phyloP scores from a whole-genome alignment of 2,113 vertebrate genomes.

The Poicephalus meyeri region DNA sequence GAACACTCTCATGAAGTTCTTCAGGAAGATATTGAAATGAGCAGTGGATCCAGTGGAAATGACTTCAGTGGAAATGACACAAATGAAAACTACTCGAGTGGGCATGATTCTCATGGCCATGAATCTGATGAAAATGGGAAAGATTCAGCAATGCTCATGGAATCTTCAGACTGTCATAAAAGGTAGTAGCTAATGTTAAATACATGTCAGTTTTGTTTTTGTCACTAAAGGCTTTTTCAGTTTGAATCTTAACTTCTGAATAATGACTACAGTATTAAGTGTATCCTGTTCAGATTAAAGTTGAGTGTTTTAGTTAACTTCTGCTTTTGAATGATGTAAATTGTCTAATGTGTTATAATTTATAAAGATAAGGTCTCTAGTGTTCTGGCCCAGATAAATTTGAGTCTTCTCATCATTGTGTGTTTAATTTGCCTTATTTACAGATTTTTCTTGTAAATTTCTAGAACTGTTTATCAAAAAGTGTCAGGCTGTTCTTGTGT shows the following conservation, averaged over 20 bases:
- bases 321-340: not conserved
- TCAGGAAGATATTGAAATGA: slow-evolving; percentile 89
- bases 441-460: not conserved
- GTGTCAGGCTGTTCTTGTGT: not conserved
- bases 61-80: slow-evolving; percentile 82
- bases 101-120: slow-evolving; percentile 81
- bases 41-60: slow-evolving; percentile 82
- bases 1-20: slow-evolving; percentile 52
- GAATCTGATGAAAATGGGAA: slow-evolving; percentile 81
- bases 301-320: not conserved
- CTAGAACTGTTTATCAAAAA: not conserved
- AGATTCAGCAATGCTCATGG: slow-evolving; percentile 79
- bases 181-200: slow-evolving; percentile 72
- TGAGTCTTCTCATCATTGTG: not conserved
- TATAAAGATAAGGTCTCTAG: not conserved
- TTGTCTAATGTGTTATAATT: not conserved
- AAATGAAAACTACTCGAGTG: slow-evolving; percentile 74
- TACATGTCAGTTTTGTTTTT: slow-evolving; percentile 5
- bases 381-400: not conserved
- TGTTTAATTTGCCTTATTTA: not conserved
- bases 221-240: not conserved
- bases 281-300: not conserved
- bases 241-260: not conserved
- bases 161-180: slow-evolving; percentile 78
- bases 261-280: not conserved